These are phyloP conservation scores for Scaptomyza flava DNA, from an alignment of 2,888 invertebrate species.

Conservation along the genomic window DNA sequence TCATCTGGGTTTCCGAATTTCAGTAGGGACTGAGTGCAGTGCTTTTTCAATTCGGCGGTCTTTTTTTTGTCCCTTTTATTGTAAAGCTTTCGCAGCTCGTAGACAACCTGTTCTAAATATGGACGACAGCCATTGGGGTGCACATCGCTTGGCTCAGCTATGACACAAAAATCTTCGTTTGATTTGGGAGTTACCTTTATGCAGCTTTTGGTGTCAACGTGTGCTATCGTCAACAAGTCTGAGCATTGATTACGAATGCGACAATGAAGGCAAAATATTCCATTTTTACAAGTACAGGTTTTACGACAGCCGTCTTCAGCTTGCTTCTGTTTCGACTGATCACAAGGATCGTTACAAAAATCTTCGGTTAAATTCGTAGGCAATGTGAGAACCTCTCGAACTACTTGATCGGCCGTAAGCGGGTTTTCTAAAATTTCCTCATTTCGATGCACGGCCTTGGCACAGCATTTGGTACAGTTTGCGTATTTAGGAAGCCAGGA, in stretches of 20 bases:
- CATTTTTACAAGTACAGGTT: slow-evolving; percentile 69
- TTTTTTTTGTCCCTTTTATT: slow-evolving; percentile 61
- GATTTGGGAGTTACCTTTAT: slow-evolving; percentile 37
- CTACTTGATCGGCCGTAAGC: slow-evolving; percentile 72
- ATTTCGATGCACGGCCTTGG: slow-evolving; percentile 66
- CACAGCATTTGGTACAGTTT: slow-evolving; percentile 79
- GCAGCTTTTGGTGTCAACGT: slow-evolving; percentile 19
- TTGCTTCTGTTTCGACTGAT: background rate
- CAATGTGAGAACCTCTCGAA: slow-evolving; percentile 62
- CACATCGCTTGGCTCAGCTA: slow-evolving; percentile 43
- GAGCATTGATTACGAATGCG: slow-evolving; percentile 75
- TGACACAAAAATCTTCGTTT: slow-evolving; percentile 60
- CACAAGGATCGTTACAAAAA: slow-evolving; percentile 37
- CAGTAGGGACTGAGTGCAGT: slow-evolving; percentile 13
- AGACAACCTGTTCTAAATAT: slow-evolving; percentile 74
- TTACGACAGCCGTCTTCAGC: background rate
- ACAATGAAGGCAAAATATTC: slow-evolving; percentile 74
- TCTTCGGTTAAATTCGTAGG: slow-evolving; percentile 19
- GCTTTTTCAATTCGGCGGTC: background rate
- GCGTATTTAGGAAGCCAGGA: slow-evolving; percentile 84
- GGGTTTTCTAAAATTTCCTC: slow-evolving; percentile 42
- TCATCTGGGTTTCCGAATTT: background rate
- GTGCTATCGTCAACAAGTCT: slow-evolving; percentile 44
- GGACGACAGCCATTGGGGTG: slow-evolving; percentile 64
- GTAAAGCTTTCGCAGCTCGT: slow-evolving; percentile 75